Evolutionary conservation across 2,888 invertebrate genomes (phyloP).

Genomic region (Tinea semifulvella): DNA sequence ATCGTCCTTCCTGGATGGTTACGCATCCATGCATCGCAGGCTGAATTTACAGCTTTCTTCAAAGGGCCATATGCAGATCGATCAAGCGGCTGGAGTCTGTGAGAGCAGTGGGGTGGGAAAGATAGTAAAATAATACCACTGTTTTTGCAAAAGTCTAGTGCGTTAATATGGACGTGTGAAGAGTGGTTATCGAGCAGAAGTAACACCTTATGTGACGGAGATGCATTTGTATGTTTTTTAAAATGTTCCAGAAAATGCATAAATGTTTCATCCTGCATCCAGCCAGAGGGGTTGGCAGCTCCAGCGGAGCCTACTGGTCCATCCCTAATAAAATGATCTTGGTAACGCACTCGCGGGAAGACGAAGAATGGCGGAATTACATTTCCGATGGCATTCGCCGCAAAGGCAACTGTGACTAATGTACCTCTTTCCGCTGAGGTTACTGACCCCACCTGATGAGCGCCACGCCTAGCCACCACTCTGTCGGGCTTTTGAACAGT

Average conservation of each 20-base stretch:
- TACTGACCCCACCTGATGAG: slow-evolving; percentile 24
- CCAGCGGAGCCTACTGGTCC: slow-evolving; percentile 26
- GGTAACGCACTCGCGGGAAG: slow-evolving; percentile 23
- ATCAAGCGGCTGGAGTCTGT: slow-evolving; percentile 24
- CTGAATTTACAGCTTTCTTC: slow-evolving; percentile 18
- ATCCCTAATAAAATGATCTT: slow-evolving; percentile 23
- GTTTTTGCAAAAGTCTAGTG: slow-evolving; percentile 27
- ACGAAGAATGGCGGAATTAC: slow-evolving; percentile 19
- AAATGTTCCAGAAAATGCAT: slow-evolving; percentile 16
- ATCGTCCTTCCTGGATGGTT: slow-evolving; percentile 17
- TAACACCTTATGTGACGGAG: slow-evolving; percentile 12
- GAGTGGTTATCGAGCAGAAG: slow-evolving; percentile 19
- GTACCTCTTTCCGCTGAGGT: slow-evolving; percentile 14
- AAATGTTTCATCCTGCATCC: slow-evolving; percentile 21
- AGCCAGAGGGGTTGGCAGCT: slow-evolving; percentile 19
- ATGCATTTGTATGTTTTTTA: slow-evolving; percentile 15
- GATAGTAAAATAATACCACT: slow-evolving; percentile 28
- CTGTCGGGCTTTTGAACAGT: slow-evolving; percentile 11
- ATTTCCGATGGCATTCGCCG: slow-evolving; percentile 16
- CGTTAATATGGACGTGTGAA: slow-evolving; percentile 18
- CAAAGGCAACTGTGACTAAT: slow-evolving; percentile 11
- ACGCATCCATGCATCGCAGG: slow-evolving; percentile 17
- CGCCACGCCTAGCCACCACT: slow-evolving; percentile 1
- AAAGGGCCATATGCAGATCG: slow-evolving; percentile 20
- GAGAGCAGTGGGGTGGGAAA: slow-evolving; percentile 27